Conservation (phyloP, 2,797 vertebrate genomes). For the Florisuga fusca region DNA sequence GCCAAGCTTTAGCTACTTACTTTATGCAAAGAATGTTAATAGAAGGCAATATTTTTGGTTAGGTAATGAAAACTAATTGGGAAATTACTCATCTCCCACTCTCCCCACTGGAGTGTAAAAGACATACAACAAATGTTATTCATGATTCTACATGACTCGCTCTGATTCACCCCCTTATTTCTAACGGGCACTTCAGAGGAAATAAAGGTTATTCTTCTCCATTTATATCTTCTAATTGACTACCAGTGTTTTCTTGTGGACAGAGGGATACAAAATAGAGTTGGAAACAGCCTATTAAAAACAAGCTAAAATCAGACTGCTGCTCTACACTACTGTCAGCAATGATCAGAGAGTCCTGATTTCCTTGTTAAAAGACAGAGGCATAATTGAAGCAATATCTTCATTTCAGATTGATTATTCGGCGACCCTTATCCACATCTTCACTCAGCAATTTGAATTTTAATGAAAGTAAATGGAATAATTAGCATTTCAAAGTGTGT, state of each 20-base stretch:
- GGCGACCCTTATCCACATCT: conserved; percentile 82
- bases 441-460: conserved; percentile 87
- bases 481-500: conserved; percentile 88
- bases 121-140: conserved; percentile 73
- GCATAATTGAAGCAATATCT: conserved; percentile 82
- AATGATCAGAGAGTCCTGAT: conserved; percentile 77
- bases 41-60: conserved; percentile 59
- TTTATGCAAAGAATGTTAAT: conserved; percentile 62
- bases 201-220: conserved; percentile 79
- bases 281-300: conserved; percentile 79
- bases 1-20: conserved; percentile 12
- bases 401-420: conserved; percentile 86
- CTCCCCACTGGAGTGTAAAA: conserved; percentile 50
- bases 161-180: conserved; percentile 72
- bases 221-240: conserved; percentile 81
- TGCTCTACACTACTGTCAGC: conserved; percentile 46
- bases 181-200: conserved; percentile 70
- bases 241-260: conserved; percentile 77
- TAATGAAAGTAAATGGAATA: conserved; percentile 88
- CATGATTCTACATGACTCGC: conserved; percentile 58
- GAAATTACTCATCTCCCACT: conserved; percentile 72
- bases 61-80: conserved; percentile 74
- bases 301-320: conserved; percentile 74
- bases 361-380: conserved; percentile 81
- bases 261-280: conserved; percentile 75